Evolutionary conservation across 2,113 vertebrate genomes (phyloP), one percentile per base, ranked within the genome.

Genomic region (Suricata suricatta): DNA sequence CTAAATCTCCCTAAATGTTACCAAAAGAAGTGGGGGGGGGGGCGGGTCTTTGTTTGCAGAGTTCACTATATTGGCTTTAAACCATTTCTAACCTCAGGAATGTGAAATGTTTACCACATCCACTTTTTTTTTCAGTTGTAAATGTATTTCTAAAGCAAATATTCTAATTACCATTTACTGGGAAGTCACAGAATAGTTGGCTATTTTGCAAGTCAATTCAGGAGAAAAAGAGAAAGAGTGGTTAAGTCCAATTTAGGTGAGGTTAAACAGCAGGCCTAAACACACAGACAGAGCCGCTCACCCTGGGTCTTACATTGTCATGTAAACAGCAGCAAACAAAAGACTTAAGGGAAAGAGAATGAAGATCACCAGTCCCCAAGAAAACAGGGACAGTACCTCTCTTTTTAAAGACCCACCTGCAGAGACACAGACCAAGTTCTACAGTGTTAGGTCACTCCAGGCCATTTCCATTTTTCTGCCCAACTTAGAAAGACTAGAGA

Each of bases 161-260:
- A 97, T 95, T 88, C 41, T 97, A 98, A 98, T 90, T 96, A 87
- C 90, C 91, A 57, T 98, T 98, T 97, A 98, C 82, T 74, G 82
- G 63, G 88, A 97, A 79, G 95, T 96, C 88, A 95, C 93, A 98
- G 95, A 98, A 98, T 88, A 96, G 76, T 74, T 81, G 77, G 94
- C 88, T 98, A 98, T 98, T 99, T 98, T 99, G 98, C 98, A 99
- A 98, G 95, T 98, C 97, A 98, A 98, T 98, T 98, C 95, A 92
- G 96, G 96, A 96, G 89, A 60, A 97, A 98, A 94, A 98, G 88
- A 92, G 90, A 98, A 91, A 97, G 86, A 93, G 82, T 35, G 23
- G 76, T 92, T 97, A 98, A 98, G 96, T 81, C 95, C 95, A 94
- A 97, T 96, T 98, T 96, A 97, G 82, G 88, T 19, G 74, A 95